These are phyloP conservation scores for Cyclopterus lumpus DNA, from an alignment of 2,797 vertebrate genomes.

Conservation along the genomic window DNA sequence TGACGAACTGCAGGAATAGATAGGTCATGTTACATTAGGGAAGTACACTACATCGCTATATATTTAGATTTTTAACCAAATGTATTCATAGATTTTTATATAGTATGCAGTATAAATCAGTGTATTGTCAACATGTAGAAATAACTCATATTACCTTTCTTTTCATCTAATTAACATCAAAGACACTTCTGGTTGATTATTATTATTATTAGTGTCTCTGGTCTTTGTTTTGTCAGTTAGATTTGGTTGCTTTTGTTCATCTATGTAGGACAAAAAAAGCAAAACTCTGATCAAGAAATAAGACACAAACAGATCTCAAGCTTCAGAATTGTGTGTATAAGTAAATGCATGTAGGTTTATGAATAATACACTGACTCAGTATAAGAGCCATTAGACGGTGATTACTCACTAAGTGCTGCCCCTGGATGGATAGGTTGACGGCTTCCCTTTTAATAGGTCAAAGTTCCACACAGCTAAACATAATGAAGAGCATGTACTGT, in stretches of 20 bases:
- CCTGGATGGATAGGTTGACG: constrained; percentile 71
- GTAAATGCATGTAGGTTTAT: constrained; percentile 33
- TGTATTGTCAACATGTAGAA: not conserved
- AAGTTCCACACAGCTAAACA: constrained; percentile 64
- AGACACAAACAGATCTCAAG: constrained; percentile 6
- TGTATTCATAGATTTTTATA: not conserved
- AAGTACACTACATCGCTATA: not conserved
- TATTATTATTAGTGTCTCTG: not conserved
- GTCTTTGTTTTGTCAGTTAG: constrained; percentile 2
- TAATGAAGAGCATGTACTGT: constrained; percentile 65
- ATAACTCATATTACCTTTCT: not conserved
- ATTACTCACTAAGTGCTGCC: constrained; percentile 76
- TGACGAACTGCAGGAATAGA: not conserved
- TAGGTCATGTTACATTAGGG: not conserved
- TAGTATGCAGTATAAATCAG: not conserved
- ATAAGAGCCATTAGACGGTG: constrained; percentile 76
- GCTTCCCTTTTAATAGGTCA: constrained; percentile 78
- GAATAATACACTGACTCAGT: constrained; percentile 54
- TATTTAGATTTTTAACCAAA: not conserved
- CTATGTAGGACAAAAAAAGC: constrained; percentile 17
- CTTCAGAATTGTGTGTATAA: constrained; percentile 27
- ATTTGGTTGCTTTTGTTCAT: constrained; percentile 29
- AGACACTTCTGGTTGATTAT: not conserved
- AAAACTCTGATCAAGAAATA: constrained; percentile 11
- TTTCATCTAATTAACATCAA: not conserved